Base-by-base conservation (phyloP, 2,113 vertebrate species). In the Rynchops niger region DNA sequence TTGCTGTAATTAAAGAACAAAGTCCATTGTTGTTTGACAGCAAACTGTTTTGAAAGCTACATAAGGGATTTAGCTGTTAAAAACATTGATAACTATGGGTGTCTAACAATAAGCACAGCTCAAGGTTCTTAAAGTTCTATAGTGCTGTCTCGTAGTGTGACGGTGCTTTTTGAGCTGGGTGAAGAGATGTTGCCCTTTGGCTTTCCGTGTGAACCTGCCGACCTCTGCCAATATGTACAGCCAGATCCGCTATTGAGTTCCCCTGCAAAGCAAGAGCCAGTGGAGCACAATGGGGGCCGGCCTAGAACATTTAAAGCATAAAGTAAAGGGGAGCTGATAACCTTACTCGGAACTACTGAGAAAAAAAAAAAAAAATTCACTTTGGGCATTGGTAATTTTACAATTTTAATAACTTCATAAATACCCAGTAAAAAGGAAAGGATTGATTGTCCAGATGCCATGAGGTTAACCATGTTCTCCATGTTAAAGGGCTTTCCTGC, bases 1-100 rank as follows among this genome's bases (percentile, higher is more conserved):
- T 98, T 91, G 97, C 96, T 97, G 81, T 98, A 98, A 98, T 98
- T 98, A 97, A 98, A 98, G 97, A 97, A 98, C 98, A 98, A 98
- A 98, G 98, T 98, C 98, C 94, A 98, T 98, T 98, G 98, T 98
- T 97, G 97, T 96, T 95, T 88, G 97, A 98, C 97, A 97, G 97
- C 97, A 97, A 98, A 97, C 97, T 97, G 97, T 98, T 98, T 97
- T 97, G 98, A 98, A 98, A 98, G 97, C 97, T 96, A 97, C 97
- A 97, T 96, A 97, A 97, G 98, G 94, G 98, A 98, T 98, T 98
- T 98, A 96, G 97, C 97, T 97, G 98, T 98, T 98, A 97, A 97
- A 98, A 98, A 97, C 80, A 74, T 88, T 97, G 97, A 96, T 98
- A 97, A 97, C 96, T 97, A 96, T 96, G 93, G 96, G 89, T 96